phyloP scores from a whole-genome alignment of 2,113 vertebrate species.

The Etia nguti region DNA sequence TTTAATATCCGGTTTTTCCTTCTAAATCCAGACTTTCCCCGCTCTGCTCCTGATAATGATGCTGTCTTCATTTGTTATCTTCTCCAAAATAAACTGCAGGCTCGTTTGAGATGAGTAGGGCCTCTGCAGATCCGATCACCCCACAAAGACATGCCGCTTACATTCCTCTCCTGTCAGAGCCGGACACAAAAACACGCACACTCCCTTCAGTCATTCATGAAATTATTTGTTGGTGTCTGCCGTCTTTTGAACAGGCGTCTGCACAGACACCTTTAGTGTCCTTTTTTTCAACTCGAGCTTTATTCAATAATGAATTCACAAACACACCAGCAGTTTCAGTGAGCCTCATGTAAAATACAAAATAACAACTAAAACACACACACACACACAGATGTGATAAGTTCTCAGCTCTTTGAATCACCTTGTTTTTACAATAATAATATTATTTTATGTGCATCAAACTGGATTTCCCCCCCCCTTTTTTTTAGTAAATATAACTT shows the following conservation, averaged over 20 bases:
- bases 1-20: background rate
- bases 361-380: background rate
- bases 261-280: background rate
- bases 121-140: background rate
- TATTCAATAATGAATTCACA: background rate
- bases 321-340: background rate
- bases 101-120: background rate
- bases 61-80: background rate
- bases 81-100: background rate
- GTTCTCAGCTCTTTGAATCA: background rate
- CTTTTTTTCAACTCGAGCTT: background rate
- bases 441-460: background rate
- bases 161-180: background rate
- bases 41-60: background rate
- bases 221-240: background rate
- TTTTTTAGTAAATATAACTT: too few species aligned
- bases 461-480: background rate
- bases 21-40: background rate
- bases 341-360: background rate
- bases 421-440: background rate
- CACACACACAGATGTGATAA: too few species aligned
- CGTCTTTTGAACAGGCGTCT: background rate
- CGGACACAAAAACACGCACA: background rate
- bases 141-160: background rate
- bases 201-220: background rate